Evolutionary conservation across 2,797 vertebrate species (phyloP).

Genomic region (Anniella stebbinsi): DNA sequence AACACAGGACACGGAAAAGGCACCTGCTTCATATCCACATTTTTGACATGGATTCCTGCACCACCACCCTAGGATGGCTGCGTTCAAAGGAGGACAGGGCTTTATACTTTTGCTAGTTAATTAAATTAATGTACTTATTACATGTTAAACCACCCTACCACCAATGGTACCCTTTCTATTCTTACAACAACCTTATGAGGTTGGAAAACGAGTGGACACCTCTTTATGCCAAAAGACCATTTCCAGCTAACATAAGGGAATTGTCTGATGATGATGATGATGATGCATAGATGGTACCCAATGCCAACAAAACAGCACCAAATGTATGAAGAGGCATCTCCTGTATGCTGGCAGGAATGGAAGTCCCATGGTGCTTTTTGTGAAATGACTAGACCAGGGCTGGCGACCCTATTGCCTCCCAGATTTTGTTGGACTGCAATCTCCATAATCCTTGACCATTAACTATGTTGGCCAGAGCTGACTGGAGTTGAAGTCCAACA

Average conservation of each 20-base stretch:
- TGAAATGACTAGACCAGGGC: not conserved
- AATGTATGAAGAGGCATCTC: not conserved
- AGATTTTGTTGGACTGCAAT: too few species aligned
- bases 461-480: too few species aligned
- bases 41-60: not conserved
- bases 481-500: too few species aligned
- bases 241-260: not conserved
- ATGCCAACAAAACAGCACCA: not conserved
- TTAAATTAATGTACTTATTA: not conserved
- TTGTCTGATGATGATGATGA: too few species aligned
- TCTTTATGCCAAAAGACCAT: not conserved
- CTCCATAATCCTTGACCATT: too few species aligned
- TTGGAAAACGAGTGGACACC: not conserved
- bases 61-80: too few species aligned
- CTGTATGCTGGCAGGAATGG: too few species aligned
- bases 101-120: not conserved
- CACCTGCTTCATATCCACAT: not conserved
- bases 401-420: too few species aligned
- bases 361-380: not conserved
- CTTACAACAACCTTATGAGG: not conserved
- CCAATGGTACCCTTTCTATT: not conserved
- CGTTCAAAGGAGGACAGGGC: not conserved
- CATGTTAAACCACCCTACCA: not conserved
- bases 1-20: not conserved
- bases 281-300: not conserved